Evolutionary conservation across 2,113 vertebrate genomes (phyloP), one percentile per base, ranked within the genome.

Genomic region (Coracopsis vasa): DNA sequence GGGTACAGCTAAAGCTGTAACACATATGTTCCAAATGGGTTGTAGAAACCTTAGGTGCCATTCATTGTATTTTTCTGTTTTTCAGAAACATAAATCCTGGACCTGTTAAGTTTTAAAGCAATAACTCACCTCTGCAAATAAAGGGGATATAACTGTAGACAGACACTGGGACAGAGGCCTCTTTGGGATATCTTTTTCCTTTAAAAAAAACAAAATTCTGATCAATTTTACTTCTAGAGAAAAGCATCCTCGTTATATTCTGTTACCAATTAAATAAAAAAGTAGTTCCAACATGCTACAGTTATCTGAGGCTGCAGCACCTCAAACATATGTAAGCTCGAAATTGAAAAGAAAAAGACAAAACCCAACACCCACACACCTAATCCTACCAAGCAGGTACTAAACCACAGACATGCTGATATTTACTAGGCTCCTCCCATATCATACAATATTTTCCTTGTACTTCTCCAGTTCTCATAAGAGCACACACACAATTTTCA

Each of bases 81-180:
- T 91, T 80, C 37, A 64, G 25, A 72, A 31, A 56, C 13, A 54
- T 11, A 67, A 51, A 90, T 45, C 18, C n/a, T 35, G 56, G 19
- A 94, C 39, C 29, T 73, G 25, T 16, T 67, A 91, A 7, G 8
- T 35, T 90, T 56, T 33, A 72, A 86, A 86, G 56, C 56, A 20
- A 1, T 39, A 93, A 88, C 92, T 98, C 98, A 99, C 99, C 99
- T 99, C 99, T 75, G 98, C 97, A 98, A 99, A 99, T 91, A 99
- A 90, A 51, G 99, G 99, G 41, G 98, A 98, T 95, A 99, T 99
- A 97, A 99, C 98, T 54, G 99, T 98, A 42, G 99, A 98, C 95
- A 99, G 98, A 95, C 99, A 99, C 92, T 99, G 98, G 69, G 99
- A 99, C 67, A 98, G 98, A 97, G 99, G 98, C 96, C 98, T 98